Percentiles rank a stretch among this genome's conserved stretches.
phyloP scores from a whole-genome alignment of 2,797 vertebrate genomes.

The Glyptemys insculpta region DNA sequence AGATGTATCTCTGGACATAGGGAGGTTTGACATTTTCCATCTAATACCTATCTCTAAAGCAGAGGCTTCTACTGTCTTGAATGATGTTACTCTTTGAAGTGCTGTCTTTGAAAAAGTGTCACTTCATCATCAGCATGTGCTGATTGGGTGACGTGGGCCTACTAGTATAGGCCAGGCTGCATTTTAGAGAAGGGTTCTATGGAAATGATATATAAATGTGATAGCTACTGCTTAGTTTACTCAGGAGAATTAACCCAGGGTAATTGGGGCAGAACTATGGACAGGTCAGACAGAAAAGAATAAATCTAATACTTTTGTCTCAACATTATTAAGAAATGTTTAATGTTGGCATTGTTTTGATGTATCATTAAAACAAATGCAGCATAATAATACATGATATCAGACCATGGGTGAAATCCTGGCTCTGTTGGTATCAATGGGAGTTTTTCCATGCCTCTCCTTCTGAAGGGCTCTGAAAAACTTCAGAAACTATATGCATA shows the following conservation, averaged over 20 bases:
- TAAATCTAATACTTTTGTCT: neutral
- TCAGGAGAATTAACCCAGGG: neutral
- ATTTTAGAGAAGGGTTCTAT: neutral
- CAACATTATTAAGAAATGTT: accelerated
- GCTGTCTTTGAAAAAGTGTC: neutral
- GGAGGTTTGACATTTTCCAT: neutral
- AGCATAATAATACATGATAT: neutral
- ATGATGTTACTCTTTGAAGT: neutral
- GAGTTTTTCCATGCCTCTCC: neutral
- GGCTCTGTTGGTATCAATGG: neutral
- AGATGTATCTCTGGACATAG: neutral
- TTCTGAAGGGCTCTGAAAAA: neutral
- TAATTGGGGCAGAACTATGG: neutral
- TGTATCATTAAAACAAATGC: neutral
- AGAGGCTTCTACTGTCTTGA: accelerated
- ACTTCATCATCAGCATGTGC: neutral
- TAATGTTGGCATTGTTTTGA: neutral
- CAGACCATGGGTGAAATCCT: accelerated
- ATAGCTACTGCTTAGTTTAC: neutral
- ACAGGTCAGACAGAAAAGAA: neutral
- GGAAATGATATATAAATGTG: neutral
- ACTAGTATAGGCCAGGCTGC: accelerated
- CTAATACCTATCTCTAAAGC: neutral
- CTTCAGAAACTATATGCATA: neutral
- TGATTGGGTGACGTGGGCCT: accelerated